phyloP scores from a whole-genome alignment of 2,113 vertebrate species.

The Pseudorasbora parva region DNA sequence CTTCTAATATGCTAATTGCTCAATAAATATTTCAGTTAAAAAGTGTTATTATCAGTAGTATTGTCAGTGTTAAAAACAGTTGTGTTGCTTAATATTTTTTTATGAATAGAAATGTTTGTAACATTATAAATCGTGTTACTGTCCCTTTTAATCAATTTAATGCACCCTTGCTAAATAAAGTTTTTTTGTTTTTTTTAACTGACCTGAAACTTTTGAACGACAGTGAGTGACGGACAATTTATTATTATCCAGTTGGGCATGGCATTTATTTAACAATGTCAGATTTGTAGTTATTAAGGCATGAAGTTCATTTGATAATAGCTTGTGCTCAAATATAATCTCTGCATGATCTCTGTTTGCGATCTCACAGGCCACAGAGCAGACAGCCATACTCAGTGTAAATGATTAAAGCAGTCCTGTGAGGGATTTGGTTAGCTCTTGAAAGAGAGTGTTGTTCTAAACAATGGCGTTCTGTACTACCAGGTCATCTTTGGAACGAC shows the following conservation, averaged over 20 bases:
- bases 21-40: neutral
- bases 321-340: conserved; percentile 29
- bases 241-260: neutral
- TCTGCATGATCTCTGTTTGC: neutral
- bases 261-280: neutral
- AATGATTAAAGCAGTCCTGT: neutral
- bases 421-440: neutral
- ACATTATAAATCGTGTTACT: no score
- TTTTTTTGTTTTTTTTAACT: no score
- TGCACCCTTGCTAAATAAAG: no score
- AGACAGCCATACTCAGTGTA: neutral
- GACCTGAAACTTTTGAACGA: neutral
- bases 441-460: conserved; percentile 31
- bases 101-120: no score
- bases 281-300: neutral
- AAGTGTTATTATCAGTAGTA: no score
- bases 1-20: neutral
- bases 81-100: no score
- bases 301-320: conserved; percentile 14
- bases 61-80: no score
- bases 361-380: neutral
- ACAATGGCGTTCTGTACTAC: neutral
- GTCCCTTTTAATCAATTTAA: no score
- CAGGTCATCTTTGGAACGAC: neutral
- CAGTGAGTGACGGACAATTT: neutral